Conservation (phyloP, 2,113 vertebrate species). For the Laticauda colubrina region DNA sequence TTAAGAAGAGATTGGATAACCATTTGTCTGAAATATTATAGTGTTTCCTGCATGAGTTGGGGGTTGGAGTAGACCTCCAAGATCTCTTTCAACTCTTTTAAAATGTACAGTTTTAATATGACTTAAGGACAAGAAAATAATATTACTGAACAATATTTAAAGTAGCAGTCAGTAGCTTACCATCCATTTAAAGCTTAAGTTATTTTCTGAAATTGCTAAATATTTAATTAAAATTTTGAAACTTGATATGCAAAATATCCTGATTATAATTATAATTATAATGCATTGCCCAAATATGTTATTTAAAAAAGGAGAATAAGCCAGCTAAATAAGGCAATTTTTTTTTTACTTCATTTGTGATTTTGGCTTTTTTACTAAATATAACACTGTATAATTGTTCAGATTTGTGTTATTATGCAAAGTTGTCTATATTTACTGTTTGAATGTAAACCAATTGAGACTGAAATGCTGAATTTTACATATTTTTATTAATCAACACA, state of each 20-base stretch:
- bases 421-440: neutral
- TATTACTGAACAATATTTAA: neutral
- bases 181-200: neutral
- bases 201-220: neutral
- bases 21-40: neutral
- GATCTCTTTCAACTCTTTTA: neutral
- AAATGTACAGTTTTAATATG: neutral
- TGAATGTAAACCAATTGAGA: neutral
- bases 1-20: neutral
- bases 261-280: neutral
- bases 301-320: neutral
- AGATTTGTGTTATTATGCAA: neutral
- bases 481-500: neutral
- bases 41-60: neutral
- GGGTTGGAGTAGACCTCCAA: neutral
- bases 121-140: neutral
- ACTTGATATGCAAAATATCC: neutral
- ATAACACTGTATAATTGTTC: neutral
- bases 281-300: neutral
- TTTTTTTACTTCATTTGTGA: neutral
- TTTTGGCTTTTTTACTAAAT: neutral
- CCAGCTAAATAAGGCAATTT: neutral
- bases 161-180: neutral
- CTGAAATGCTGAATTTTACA: neutral
- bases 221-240: neutral